Conservation (phyloP, 64 coral and sea anemone genomes). For the Stichodactyla mertensii region DNA sequence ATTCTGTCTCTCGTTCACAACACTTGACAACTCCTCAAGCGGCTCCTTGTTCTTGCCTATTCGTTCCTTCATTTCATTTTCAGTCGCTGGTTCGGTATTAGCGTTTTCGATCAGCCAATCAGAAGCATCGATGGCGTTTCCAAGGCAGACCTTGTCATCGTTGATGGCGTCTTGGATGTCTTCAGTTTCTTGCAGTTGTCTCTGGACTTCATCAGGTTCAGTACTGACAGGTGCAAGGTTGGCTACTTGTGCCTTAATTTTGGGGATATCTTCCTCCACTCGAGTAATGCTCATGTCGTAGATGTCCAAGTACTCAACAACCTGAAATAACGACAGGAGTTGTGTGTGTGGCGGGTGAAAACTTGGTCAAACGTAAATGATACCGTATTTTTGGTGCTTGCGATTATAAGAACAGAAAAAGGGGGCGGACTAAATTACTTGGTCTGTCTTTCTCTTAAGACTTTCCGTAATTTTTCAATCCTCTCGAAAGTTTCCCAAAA, state of each 20-base stretch:
- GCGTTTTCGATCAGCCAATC: constrained; percentile 70
- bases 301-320: constrained; percentile 42
- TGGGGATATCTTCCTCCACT: constrained; percentile 58
- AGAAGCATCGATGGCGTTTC: constrained; percentile 63
- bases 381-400: too few relatives aligned
- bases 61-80: constrained; percentile 30
- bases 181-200: constrained; percentile 51
- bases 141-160: constrained; percentile 59
- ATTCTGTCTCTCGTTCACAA: constrained; percentile 66
- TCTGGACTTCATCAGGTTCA: constrained; percentile 64
- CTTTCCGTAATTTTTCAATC: too few relatives aligned
- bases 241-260: constrained; percentile 41
- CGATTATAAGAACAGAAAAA: too few relatives aligned
- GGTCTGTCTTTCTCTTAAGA: too few relatives aligned
- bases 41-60: constrained; percentile 52
- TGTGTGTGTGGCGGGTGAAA: too few relatives aligned
- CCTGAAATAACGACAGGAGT: neutral
- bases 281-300: constrained; percentile 41
- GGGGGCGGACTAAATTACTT: too few relatives aligned
- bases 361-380: too few relatives aligned
- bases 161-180: constrained; percentile 44
- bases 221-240: constrained; percentile 47
- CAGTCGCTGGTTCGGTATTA: constrained; percentile 44
- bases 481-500: too few relatives aligned
- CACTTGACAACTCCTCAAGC: constrained; percentile 51